Conservation (phyloP, 2,888 invertebrate species). For the Allacma fusca region DNA sequence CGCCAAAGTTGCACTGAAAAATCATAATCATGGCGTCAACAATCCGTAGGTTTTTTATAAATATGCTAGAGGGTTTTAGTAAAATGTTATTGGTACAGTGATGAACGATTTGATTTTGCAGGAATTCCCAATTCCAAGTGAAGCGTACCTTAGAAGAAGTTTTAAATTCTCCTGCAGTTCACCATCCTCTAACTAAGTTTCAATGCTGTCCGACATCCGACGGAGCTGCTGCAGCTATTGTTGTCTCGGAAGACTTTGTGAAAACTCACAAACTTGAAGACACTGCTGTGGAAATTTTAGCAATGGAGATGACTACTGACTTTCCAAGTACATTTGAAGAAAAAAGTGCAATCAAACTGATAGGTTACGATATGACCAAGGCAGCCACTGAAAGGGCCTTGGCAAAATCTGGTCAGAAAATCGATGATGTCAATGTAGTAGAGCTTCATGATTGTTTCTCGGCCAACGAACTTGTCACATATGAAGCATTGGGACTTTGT, state of each 20-base stretch:
- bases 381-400: slow-evolving; percentile 80
- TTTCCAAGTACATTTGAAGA: slow-evolving; percentile 83
- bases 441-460: slow-evolving; percentile 99
- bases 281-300: slow-evolving; percentile 93
- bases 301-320: slow-evolving; percentile 95
- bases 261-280: slow-evolving; percentile 79
- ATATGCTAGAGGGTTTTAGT: not conserved
- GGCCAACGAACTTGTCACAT: slow-evolving; percentile 94
- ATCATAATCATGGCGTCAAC: slow-evolving; percentile 94
- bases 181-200: slow-evolving; percentile 91
- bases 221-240: slow-evolving; percentile 92
- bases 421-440: slow-evolving; percentile 87
- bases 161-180: slow-evolving; percentile 83
- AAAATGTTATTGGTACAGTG: not conserved
- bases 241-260: slow-evolving; percentile 93
- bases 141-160: slow-evolving; percentile 92
- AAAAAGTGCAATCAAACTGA: slow-evolving; percentile 80
- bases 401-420: slow-evolving; percentile 76
- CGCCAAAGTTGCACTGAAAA: slow-evolving; percentile 97
- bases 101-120: slow-evolving; percentile 62
- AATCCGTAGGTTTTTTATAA: slow-evolving; percentile 77
- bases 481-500: slow-evolving; percentile 94
- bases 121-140: slow-evolving; percentile 91
- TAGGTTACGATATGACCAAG: slow-evolving; percentile 94
- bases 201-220: slow-evolving; percentile 99